Evolutionary conservation across 1,140 invertebrate species (phyloP).

Genomic region (Ericerus pela): DNA sequence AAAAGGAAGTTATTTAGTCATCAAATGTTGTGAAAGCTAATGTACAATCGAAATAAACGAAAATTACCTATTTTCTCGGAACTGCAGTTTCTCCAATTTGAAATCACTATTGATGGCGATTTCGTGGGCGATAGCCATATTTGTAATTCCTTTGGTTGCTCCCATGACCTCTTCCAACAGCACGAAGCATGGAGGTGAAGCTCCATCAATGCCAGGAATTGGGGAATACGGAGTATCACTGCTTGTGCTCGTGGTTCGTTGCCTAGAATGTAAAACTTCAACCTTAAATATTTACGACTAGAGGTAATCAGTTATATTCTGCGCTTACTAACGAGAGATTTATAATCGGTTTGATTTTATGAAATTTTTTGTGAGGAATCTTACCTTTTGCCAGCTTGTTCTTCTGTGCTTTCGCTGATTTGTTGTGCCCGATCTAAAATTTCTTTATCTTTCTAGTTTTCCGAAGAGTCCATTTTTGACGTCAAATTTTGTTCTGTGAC

Average conservation of each 20-base stretch:
- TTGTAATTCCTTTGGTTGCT: slow-evolving; percentile 73
- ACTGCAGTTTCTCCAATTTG: slow-evolving; percentile 63
- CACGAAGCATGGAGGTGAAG: slow-evolving; percentile 74
- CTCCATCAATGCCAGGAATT: slow-evolving; percentile 35
- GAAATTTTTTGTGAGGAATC: background rate
- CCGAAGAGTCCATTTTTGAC: too few species aligned
- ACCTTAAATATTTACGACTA: background rate
- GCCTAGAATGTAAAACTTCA: background rate
- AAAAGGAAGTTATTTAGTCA: background rate
- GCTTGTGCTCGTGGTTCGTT: background rate
- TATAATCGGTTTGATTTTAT: background rate
- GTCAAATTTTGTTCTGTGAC: too few species aligned
- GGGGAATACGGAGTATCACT: background rate
- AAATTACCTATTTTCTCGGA: slow-evolving; percentile 51
- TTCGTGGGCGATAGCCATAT: slow-evolving; percentile 90
- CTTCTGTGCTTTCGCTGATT: background rate
- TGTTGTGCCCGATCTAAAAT: background rate
- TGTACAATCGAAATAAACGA: background rate
- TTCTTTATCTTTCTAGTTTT: background rate
- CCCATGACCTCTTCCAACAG: slow-evolving; percentile 78
- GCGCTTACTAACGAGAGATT: background rate
- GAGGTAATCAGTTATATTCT: background rate
- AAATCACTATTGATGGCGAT: slow-evolving; percentile 88
- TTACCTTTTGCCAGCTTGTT: slow-evolving; percentile 5
- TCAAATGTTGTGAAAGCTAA: too few species aligned